phyloP scores from a whole-genome alignment of 2,797 vertebrate species.

The Hydrolagus colliei region DNA sequence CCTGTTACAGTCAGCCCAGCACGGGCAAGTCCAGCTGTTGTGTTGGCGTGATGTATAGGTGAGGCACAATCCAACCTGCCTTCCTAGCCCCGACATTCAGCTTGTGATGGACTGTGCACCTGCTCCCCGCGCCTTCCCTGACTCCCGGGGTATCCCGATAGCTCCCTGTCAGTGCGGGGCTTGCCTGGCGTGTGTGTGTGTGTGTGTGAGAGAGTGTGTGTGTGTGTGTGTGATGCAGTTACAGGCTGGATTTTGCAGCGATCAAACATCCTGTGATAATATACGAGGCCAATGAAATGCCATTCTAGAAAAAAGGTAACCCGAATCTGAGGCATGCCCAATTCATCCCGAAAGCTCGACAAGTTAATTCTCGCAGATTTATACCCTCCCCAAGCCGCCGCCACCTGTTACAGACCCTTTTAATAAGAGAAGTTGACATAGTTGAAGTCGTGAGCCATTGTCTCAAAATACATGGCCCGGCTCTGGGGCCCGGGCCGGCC shows the following conservation, averaged over 20 bases:
- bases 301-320: constrained; percentile 22
- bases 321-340: constrained; percentile 33
- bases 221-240: neutral
- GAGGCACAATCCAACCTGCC: neutral
- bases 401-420: constrained; percentile 30
- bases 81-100: neutral
- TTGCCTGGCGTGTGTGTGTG: neutral
- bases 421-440: constrained; percentile 16
- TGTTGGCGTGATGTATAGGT: neutral
- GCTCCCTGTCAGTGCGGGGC: constrained; percentile 3
- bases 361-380: constrained; percentile 36
- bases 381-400: neutral
- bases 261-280: constrained; percentile 24
- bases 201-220: constrained; percentile 9
- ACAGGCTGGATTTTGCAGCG: neutral
- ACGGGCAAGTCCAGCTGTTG: neutral
- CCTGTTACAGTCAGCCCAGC: neutral
- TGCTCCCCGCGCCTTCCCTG: constrained; percentile 1
- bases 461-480: constrained; percentile 32
- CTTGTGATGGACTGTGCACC: constrained; percentile 1
- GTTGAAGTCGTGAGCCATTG: constrained; percentile 1
- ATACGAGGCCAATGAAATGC: constrained; percentile 23
- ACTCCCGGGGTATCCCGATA: constrained; percentile 4
- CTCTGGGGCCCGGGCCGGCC: constrained; percentile 26
- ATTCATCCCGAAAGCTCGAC: constrained; percentile 36